phyloP scores from a whole-genome alignment of 2,797 vertebrate species.

The Lerista edwardsae region DNA sequence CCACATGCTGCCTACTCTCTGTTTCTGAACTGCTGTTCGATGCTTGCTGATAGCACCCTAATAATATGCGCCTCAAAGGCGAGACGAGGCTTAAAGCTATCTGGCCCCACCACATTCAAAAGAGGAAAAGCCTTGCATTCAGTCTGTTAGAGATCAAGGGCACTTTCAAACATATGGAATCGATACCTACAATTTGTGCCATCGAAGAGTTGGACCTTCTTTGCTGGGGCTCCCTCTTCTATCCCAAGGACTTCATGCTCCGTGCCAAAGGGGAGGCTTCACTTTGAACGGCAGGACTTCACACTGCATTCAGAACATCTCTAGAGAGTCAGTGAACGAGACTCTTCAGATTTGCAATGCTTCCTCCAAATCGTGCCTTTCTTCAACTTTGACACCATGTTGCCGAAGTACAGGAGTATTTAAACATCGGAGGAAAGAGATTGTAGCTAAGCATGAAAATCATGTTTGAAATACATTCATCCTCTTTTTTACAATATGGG shows the following conservation, averaged over 20 bases:
- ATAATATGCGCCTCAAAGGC: conserved; percentile 30
- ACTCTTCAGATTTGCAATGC: conserved; percentile 48
- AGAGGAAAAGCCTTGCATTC: conserved; percentile 29
- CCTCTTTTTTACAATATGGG: not conserved
- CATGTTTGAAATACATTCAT: not conserved
- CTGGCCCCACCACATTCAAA: not conserved
- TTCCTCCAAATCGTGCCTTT: conserved; percentile 10
- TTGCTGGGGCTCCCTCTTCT: conserved; percentile 58
- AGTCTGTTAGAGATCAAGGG: conserved; percentile 47
- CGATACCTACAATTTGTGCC: conserved; percentile 44
- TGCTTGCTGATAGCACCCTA: conserved; percentile 38
- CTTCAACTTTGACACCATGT: conserved; percentile 27
- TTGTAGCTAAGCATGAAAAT: conserved; percentile 1
- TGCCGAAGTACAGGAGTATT: conserved; percentile 40
- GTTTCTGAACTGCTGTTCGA: conserved; percentile 21
- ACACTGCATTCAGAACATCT: conserved; percentile 56
- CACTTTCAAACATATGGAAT: conserved; percentile 58
- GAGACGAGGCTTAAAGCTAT: conserved; percentile 40
- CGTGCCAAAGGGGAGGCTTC: conserved; percentile 56
- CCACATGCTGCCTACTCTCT: not conserved
- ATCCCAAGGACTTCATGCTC: conserved; percentile 60
- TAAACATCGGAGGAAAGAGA: not conserved
- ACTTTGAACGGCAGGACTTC: conserved; percentile 67
- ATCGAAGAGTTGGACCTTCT: conserved; percentile 52
- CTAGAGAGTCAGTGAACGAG: conserved; percentile 49